Evolutionary conservation across 2,888 invertebrate genomes (phyloP), one percentile per base, ranked within the genome.

Genomic region (Gymnocheta viridis): DNA sequence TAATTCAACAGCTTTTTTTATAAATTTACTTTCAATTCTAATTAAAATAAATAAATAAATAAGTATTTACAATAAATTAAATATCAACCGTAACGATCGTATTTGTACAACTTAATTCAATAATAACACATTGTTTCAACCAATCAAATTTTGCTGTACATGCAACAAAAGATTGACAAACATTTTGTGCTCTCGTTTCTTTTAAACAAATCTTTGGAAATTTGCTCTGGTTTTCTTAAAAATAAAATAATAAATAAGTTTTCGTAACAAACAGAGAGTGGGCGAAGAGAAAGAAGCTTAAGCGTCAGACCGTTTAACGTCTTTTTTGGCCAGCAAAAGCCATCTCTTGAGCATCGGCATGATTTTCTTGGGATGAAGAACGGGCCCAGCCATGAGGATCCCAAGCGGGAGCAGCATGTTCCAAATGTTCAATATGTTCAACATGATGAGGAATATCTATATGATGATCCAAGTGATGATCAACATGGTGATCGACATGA

Each of bases 301-400:
- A 44, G 70, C 22, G 22, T 38, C 29, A 41, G 12, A 70, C 74
- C 56, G 82, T 82, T 86, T 85, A 89, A 82, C 90, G 89, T 83
- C 84, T 87, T 70, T 88, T 87, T 77, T 92, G 92, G 7, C 88
- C 91, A 82, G 89, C 89, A 82, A 90, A 92, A 73, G 91, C 92
- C 87, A 92, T 88, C 56, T 92, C 90, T 85, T 92, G 91, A 4
- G 91, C 91, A 78, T 91, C 90, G 38, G 49, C 69, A 47, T 89
- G 88, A 12, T 88, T 89, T 85, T 91, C 90, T 86, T 94, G 94
- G 88, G 94, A 87, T 90, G 91, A 93, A 27, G 81, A 82, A 86
- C 95, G 93, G 81, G 94, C 94, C 92, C 95, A 95, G 4, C 94
- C 94, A 88, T 94, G 94, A 22, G 91, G 90, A 91, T 92, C 88